Conservation (phyloP, 2,888 invertebrate genomes). For the Agrypnus murinus region DNA sequence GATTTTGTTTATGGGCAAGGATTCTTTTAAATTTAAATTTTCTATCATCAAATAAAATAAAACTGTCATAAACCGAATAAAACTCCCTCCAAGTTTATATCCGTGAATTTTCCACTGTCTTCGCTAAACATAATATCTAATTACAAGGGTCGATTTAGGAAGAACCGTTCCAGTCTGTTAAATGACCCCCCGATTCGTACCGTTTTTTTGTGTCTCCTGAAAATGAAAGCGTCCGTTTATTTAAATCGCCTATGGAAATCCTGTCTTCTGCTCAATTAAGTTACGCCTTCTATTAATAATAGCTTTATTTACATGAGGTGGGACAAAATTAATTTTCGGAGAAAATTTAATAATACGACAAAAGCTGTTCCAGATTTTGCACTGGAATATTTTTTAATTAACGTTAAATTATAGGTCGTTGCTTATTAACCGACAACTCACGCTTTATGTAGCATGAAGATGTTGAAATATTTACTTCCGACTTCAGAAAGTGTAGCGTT, state of each 20-base stretch:
- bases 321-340: neutral
- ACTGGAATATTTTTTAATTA: conserved; percentile 16
- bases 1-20: too few species aligned
- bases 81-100: conserved; percentile 12
- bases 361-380: neutral
- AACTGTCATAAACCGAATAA: conserved; percentile 9
- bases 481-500: too few species aligned
- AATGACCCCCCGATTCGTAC: conserved; percentile 2
- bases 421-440: neutral
- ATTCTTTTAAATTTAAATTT: too few species aligned
- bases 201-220: conserved; percentile 20
- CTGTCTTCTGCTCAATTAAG: conserved; percentile 16
- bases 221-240: conserved; percentile 8
- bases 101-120: conserved; percentile 20
- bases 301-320: conserved; percentile 1
- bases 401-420: conserved; percentile 9
- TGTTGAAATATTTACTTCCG: neutral
- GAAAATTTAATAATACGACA: neutral
- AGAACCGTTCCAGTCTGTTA: conserved; percentile 5
- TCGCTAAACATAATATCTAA: conserved; percentile 26
- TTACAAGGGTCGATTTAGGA: conserved; percentile 23
- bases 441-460: too few species aligned
- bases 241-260: conserved; percentile 15
- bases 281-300: conserved; percentile 3
- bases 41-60: neutral